Base-by-base conservation (phyloP, 2,888 invertebrate genomes). In the Watsonalla cultraria region DNA sequence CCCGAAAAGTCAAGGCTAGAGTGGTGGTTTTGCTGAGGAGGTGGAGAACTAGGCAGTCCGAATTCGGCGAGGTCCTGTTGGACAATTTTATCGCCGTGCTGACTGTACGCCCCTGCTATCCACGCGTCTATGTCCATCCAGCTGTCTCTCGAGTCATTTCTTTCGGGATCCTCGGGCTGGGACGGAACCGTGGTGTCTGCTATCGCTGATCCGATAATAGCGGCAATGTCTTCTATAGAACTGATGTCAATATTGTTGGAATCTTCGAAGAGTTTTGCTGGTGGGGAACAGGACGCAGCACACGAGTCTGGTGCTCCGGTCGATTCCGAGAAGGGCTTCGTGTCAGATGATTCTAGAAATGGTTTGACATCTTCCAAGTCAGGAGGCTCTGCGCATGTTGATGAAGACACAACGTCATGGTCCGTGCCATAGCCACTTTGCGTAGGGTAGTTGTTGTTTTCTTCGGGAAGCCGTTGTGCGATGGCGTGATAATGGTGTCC, bases 71-170 rank as follows among this genome's bases (percentile, higher is more conserved):
- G 85, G 61, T 95, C 94, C 71, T 94, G 94, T 0, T 93, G 92
- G 15, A 93, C 92, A 49, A 94, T 93, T 64, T 94, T 92, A 55
- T 92, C 93, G 61, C 94, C 94, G 63, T 93, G 93, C 62, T 95
- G 95, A 55, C 92, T 94, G 74, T 95, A 96, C 0, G 95, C 95
- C 7, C 94, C 94, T 58, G 95, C 95, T 65, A 97, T 96, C 96
- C 96, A 96, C 55, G 95, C 95, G 61, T 97, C 97, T 52, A 97
- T 91, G 76, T 97, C 96, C 92, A 96, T 95, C 97, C 97, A 97
- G 65, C 94, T 95, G 68, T 96, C 96, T 57, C 96, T 90, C 0
- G 96, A 95, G 51, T 94, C 94, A 61, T 68, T 92, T 86, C 74
- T 92, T 88, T 94, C 94, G 52, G 95, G 95, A 62, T 95, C 95